Conservation (phyloP, 1,140 invertebrate genomes). For the Oedothorax gibbosus region DNA sequence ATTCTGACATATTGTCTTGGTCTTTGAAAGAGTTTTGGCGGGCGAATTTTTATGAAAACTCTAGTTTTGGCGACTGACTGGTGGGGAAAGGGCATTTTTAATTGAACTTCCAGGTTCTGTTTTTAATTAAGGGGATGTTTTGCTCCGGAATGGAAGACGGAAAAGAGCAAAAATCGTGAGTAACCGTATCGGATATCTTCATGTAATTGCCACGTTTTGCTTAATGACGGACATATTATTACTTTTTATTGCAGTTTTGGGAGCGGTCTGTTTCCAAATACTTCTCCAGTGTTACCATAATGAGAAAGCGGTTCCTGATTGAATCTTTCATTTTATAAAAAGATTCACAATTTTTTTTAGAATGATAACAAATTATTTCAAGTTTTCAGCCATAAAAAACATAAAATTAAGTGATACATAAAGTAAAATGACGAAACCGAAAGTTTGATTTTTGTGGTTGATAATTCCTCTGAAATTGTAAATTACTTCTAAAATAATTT, state of each 20-base stretch:
- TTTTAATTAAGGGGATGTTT: conserved; percentile 57
- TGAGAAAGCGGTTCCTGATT: conserved; percentile 3
- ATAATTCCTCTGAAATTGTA: too few relatives aligned
- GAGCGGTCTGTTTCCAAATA: neutral
- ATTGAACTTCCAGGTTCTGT: conserved; percentile 48
- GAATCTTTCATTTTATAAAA: conserved; percentile 8
- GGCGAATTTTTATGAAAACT: conserved; percentile 49
- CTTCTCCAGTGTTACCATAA: conserved; percentile 8
- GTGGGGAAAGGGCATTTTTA: conserved; percentile 38
- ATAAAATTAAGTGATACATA: too few relatives aligned
- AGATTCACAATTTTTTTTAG: neutral
- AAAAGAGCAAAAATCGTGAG: conserved; percentile 24
- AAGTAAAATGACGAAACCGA: too few relatives aligned
- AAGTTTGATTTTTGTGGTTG: too few relatives aligned
- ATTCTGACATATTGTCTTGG: too few relatives aligned
- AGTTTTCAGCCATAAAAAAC: too few relatives aligned
- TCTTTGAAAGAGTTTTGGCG: conserved; percentile 38
- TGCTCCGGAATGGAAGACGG: conserved; percentile 22
- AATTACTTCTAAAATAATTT: too few relatives aligned
- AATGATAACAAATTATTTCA: too few relatives aligned
- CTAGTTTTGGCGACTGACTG: conserved; percentile 35
- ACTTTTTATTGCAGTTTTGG: conserved; percentile 17
- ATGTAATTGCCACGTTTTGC: conserved; percentile 28
- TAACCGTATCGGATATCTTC: conserved; percentile 13
- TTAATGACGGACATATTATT: conserved; percentile 13